phyloP scores from a whole-genome alignment of 2,113 vertebrate genomes.

The Rallus limicola region DNA sequence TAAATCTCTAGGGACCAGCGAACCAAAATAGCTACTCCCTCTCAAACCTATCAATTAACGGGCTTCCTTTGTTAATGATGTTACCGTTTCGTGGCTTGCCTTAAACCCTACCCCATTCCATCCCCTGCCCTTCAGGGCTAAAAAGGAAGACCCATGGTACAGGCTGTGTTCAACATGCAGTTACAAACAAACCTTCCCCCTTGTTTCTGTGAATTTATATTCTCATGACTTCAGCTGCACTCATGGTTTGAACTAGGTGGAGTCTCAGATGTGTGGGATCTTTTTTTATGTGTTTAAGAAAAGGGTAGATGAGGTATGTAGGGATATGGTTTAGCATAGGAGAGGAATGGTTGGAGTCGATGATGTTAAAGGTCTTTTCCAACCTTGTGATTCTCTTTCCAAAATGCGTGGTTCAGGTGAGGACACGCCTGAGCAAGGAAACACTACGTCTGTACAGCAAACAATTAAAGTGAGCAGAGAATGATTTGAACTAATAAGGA shows the following conservation, averaged over 20 bases:
- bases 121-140: neutral
- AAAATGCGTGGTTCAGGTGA: neutral
- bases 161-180: neutral
- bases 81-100: neutral
- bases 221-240: neutral
- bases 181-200: neutral
- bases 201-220: neutral
- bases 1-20: conserved; percentile 36
- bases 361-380: too few relatives aligned
- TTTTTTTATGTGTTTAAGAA: too few relatives aligned
- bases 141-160: neutral
- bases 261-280: neutral
- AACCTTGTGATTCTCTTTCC: neutral
- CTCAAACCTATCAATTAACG: conserved; percentile 20
- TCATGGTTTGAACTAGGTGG: neutral
- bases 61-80: neutral
- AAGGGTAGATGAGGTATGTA: too few relatives aligned
- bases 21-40: conserved; percentile 21
- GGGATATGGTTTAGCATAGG: too few relatives aligned
- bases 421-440: neutral
- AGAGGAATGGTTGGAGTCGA: too few relatives aligned
- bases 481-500: neutral
- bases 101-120: neutral
- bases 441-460: neutral
- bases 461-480: neutral